Base-by-base conservation (phyloP, 2,888 invertebrate genomes). In the Agapostemon virescens region DNA sequence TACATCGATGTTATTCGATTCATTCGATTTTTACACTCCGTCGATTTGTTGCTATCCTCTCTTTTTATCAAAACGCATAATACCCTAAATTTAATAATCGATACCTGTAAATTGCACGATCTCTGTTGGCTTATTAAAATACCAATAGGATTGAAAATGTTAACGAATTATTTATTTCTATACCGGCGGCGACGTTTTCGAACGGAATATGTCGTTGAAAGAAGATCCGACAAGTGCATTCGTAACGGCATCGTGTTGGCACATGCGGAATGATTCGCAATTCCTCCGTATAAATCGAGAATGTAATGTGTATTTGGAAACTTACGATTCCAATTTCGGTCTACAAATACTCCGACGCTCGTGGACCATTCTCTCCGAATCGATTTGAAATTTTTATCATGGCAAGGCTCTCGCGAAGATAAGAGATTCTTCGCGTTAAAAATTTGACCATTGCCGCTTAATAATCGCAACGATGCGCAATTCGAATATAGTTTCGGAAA, bases 301-400 rank as follows among this genome's bases (percentile, higher is more conserved):
- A 73, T 66, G 81, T 23, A 17, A 55, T 58, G 63, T 30, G 69
- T 81, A 81, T 82, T 82, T 77, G 81, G 72, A 72, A 78, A 81
- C 69, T 69, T 78, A 64, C 81, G 70, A 78, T 82, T 82, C 45
- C 82, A 81, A 81, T 81, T 78, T 78, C 80, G 71, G 74, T 78
- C 82, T 58, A 72, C 82, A 77, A 82, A 81, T 71, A 82, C 49
- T 36, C 26, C 45, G 17, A 30, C 45, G 69, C 77, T 68, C 69
- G 64, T 0, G 30, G 42, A 20, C 61, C 49, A 73, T 80, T 80
- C 80, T 80, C 52, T 69, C 42, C 63, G 36, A 33, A 63, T 66
- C 74, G 66, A 70, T 75, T 55, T 30, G 45, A 23, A 30, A 52
- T 67, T 73, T 75, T 61, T 69, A 38, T 52, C 38, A 17, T 11